A percentile compares a stretch with the other conserved stretches of the same genome.
These are phyloP conservation scores for Poeciliopsis paucimaculata DNA, from an alignment of 2,797 vertebrate genomes.

Conservation along the genomic window DNA sequence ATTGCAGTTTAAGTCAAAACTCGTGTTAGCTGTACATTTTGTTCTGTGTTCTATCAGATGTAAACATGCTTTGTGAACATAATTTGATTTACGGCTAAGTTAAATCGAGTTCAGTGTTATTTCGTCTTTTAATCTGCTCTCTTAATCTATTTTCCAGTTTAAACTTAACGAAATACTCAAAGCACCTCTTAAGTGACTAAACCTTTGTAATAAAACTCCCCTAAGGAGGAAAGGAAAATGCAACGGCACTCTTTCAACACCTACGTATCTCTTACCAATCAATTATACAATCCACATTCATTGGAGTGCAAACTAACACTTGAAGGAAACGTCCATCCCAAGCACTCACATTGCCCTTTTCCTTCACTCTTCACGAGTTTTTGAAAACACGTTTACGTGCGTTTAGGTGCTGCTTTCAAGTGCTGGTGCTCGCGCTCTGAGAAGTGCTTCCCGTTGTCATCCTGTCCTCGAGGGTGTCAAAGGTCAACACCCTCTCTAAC, in stretches of 20 bases:
- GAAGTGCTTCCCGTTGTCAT: constrained; percentile 76
- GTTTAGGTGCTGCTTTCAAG: constrained; percentile 68
- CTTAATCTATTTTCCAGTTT: neutral
- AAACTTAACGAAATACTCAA: constrained; percentile 2
- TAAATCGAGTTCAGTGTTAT: neutral
- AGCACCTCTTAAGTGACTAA: neutral
- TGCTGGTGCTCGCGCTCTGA: constrained; percentile 56
- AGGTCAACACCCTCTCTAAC: constrained; percentile 78
- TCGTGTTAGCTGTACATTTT: constrained; percentile 2
- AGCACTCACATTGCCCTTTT: constrained; percentile 44
- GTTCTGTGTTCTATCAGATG: neutral
- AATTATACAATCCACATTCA: constrained; percentile 49
- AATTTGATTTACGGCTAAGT: neutral
- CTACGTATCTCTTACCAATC: constrained; percentile 35
- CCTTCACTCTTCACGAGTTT: constrained; percentile 44
- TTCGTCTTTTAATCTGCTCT: neutral
- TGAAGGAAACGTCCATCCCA: constrained; percentile 52
- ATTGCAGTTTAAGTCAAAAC: constrained; percentile 35
- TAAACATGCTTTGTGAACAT: neutral
- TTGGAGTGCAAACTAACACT: constrained; percentile 58
- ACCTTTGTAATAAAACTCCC: constrained; percentile 2
- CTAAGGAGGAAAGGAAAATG: neutral
- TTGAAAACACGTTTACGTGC: constrained; percentile 50
- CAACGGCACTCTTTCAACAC: constrained; percentile 7
- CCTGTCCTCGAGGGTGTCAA: constrained; percentile 70